phyloP scores from a whole-genome alignment of 1,140 invertebrate genomes.

The Macrotrachela quadricornifera region DNA sequence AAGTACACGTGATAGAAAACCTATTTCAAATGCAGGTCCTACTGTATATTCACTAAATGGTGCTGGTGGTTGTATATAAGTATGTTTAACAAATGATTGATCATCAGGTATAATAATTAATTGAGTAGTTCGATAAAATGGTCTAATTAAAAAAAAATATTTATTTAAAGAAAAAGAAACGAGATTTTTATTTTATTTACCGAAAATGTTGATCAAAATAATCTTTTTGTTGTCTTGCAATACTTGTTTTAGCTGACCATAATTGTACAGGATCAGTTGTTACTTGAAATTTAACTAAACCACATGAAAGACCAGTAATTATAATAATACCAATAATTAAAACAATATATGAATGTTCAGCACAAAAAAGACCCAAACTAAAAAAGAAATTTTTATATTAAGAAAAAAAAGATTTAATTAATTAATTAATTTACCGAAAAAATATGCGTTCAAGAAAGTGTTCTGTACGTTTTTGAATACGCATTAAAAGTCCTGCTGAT shows the following conservation, averaged over 20 bases:
- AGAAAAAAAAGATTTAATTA: too few species aligned
- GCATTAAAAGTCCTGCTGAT: too few species aligned
- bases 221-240: conserved; percentile 58
- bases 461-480: not conserved
- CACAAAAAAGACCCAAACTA: conserved; percentile 44
- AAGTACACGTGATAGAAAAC: conserved; percentile 50
- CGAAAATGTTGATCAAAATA: conserved; percentile 54
- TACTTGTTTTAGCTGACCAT: conserved; percentile 70
- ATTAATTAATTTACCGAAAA: not conserved
- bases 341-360: conserved; percentile 51
- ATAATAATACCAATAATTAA: conserved; percentile 44
- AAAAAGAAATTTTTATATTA: too few species aligned
- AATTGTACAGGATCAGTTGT: conserved; percentile 86
- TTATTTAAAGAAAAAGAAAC: too few species aligned
- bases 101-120: conserved; percentile 42
- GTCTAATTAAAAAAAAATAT: conserved; percentile 29
- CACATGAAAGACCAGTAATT: conserved; percentile 40
- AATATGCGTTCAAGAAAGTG: not conserved
- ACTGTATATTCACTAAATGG: conserved; percentile 36
- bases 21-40: conserved; percentile 60
- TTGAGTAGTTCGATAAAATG: conserved; percentile 83
- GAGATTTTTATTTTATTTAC: too few species aligned
- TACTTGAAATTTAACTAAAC: conserved; percentile 43
- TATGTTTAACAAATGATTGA: conserved; percentile 2
- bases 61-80: too few species aligned